Evolutionary conservation across 2,888 invertebrate species (phyloP), one percentile per base, ranked within the genome.

Genomic region (Aelia acuminata): DNA sequence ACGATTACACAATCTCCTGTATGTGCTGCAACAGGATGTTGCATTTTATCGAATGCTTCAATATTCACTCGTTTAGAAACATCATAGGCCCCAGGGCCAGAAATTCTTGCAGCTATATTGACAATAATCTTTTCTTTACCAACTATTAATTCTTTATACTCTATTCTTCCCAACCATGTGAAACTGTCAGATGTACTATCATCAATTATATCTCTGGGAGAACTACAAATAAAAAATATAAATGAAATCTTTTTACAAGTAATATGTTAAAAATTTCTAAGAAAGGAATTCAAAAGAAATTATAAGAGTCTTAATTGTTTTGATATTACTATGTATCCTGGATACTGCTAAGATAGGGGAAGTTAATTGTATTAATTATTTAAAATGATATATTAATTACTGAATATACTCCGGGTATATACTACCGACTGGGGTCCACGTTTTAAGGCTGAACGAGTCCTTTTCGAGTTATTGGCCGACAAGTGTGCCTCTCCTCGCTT

Each of bases 121-220:
- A 80, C 39, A n/a, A 43, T 80, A n/a, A 80, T n/a, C 11, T 80
- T 80, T 80, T 80, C 80, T 80, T 80, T 80, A 35, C 39, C n/a
- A 11, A 43, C 43, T 80, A 80, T 80, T 43, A 80, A 3, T n/a
- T 80, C 43, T 43, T 80, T 80, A 80, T 80, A 80, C 10, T 80
- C 80, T 43, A 43, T 43, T 80, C 80, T 80, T 80, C 80, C 80
- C 13, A 80, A 43, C 80, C 80, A 80, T 22, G 43, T 80, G 31
- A 80, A 80, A 80, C 43, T 80, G 43, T 80, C 80, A 22, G 43
- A 39, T 20, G 80, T 43, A 43, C 22, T 39, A 80, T 80, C 80
- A 43, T 80, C 80, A 80, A 13, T 39, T 43, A 80, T 43, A 43
- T 80, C 80, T 43, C 80, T 80, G 22, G 80, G 43, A 80, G 80